Conservation (phyloP, 1,140 invertebrate genomes). For the Glomeris maerens region DNA sequence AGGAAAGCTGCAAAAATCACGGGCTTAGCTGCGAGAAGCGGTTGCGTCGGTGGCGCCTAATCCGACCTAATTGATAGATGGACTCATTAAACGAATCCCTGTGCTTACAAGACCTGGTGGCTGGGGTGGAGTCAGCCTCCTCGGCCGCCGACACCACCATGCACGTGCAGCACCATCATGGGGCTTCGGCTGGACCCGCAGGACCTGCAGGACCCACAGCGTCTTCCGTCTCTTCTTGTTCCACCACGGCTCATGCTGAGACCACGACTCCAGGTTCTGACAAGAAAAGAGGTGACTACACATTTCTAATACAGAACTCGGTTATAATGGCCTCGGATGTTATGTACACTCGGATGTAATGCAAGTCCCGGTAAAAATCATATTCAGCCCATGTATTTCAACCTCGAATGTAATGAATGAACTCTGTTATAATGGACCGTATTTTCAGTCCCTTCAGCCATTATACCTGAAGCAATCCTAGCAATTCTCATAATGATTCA, state of each 20-base stretch:
- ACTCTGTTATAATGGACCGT: too few species aligned
- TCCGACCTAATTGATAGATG: slow-evolving; percentile 19
- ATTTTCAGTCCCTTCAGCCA: too few species aligned
- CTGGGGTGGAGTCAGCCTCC: slow-evolving; percentile 16
- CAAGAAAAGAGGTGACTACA: slow-evolving; percentile 10
- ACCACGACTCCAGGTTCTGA: too few species aligned
- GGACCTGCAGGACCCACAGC: slow-evolving; percentile 10
- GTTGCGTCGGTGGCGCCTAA: slow-evolving; percentile 10
- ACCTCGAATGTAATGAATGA: too few species aligned
- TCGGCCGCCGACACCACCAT: slow-evolving; percentile 11
- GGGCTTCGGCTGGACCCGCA: too few species aligned
- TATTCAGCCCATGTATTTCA: too few species aligned
- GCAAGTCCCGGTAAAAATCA: too few species aligned
- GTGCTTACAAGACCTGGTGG: slow-evolving; percentile 25
- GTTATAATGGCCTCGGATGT: too few species aligned
- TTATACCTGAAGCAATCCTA: too few species aligned
- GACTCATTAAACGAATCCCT: slow-evolving; percentile 24
- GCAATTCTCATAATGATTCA: too few species aligned
- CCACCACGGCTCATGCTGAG: slow-evolving; percentile 5
- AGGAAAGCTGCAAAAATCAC: slow-evolving; percentile 5
- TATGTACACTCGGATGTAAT: too few species aligned
- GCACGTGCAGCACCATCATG: slow-evolving; percentile 16
- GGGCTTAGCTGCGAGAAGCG: slow-evolving; percentile 3
- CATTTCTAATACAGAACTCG: too few species aligned
- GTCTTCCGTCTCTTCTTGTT: background rate